These are phyloP conservation scores for Oscheius sp. DNA, from an alignment of 2,888 invertebrate species.

Conservation along the genomic window DNA sequence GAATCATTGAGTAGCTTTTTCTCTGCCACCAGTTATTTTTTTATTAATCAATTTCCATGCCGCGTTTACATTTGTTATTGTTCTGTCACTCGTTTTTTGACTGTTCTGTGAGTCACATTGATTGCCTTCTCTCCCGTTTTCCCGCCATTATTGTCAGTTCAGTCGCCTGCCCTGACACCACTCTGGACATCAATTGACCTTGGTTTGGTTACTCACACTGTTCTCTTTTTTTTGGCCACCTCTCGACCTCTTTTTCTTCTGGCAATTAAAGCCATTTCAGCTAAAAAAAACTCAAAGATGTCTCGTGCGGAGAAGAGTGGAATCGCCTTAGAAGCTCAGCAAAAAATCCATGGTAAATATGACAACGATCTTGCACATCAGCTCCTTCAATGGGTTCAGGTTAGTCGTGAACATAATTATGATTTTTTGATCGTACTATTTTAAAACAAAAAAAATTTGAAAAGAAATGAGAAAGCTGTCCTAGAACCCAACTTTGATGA, in stretches of 20 bases:
- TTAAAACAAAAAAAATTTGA: no score
- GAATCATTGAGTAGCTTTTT: background rate
- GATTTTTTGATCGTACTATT: no score
- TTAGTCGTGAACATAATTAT: no score
- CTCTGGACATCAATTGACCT: background rate
- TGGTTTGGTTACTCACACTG: background rate
- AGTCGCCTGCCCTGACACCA: background rate
- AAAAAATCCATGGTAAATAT: slow-evolving; percentile 92
- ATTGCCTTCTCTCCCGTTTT: background rate
- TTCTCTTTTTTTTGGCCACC: background rate
- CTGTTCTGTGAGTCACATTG: no score
- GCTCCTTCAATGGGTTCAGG: slow-evolving; percentile 87
- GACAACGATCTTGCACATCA: slow-evolving; percentile 91
- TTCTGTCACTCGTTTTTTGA: no score
- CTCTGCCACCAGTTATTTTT: no score
- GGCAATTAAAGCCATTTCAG: no score
- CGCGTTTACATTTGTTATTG: no score
- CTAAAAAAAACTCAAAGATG: no score
- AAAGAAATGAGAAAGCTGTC: no score
- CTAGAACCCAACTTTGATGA: no score
- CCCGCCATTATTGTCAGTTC: background rate
- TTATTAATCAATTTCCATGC: no score
- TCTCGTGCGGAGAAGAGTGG: slow-evolving; percentile 65
- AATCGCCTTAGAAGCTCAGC: slow-evolving; percentile 66
- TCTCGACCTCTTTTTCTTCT: background rate